A percentile compares a stretch with the other conserved stretches of the same genome.
phyloP scores from a whole-genome alignment of 2,888 invertebrate genomes.

The Cremastinae sp. region DNA sequence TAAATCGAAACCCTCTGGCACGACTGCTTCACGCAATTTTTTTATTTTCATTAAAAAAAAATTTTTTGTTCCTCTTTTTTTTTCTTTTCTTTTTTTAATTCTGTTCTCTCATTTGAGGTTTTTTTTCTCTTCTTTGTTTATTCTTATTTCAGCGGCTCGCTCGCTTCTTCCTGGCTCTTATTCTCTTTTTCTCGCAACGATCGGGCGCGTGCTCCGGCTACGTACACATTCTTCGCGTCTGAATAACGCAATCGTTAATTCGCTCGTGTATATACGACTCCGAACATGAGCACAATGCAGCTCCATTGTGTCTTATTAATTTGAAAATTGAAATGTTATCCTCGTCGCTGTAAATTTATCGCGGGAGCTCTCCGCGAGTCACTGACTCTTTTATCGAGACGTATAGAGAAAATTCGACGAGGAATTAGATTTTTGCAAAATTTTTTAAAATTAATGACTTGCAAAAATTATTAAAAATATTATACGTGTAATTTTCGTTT shows the following conservation, averaged over 20 bases:
- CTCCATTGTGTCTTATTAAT: conserved; percentile 50
- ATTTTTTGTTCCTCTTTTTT: neutral
- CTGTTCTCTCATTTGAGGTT: neutral
- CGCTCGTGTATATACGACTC: conserved; percentile 14
- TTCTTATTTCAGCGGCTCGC: neutral
- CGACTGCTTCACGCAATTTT: neutral
- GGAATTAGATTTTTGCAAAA: no score
- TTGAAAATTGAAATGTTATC: conserved; percentile 51
- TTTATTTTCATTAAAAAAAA: no score
- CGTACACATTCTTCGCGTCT: conserved; percentile 22
- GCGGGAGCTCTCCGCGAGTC: conserved; percentile 7
- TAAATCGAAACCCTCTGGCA: conserved; percentile 23
- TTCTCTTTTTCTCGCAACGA: neutral
- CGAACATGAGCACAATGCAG: conserved; percentile 31
- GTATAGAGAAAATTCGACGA: no score
- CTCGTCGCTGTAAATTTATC: conserved; percentile 17
- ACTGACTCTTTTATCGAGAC: neutral
- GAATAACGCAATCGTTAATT: conserved; percentile 53
- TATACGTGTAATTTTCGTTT: no score
- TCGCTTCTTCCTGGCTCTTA: neutral
- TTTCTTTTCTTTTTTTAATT: neutral
- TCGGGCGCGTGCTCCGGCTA: conserved; percentile 17
- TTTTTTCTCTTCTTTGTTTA: neutral
- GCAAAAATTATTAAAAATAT: no score
- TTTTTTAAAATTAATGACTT: no score